Conservation (phyloP, 2,113 vertebrate genomes). For the Cercocebus atys region DNA sequence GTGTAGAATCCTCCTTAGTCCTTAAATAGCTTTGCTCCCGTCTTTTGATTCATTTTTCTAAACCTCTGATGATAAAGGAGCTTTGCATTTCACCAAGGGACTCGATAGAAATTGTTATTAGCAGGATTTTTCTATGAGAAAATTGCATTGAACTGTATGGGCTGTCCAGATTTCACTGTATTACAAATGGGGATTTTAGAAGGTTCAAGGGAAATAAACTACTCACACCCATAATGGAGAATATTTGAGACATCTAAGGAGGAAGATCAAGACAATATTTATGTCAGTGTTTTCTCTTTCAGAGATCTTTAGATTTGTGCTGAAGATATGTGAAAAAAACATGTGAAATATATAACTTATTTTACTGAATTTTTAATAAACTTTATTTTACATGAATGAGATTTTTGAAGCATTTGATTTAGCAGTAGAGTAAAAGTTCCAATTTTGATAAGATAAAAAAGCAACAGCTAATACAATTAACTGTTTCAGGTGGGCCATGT, state of each 20-base stretch:
- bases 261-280: not conserved
- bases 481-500: not conserved
- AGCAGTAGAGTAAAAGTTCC: not conserved
- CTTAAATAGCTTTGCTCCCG: not conserved
- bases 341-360: not conserved
- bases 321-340: conserved; percentile 7
- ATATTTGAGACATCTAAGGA: conserved; percentile 14
- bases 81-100: conserved; percentile 42
- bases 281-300: not conserved
- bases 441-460: conserved; percentile 23
- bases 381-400: not conserved
- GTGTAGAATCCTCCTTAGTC: not conserved
- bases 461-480: not conserved
- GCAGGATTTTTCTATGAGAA: conserved; percentile 60
- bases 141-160: conserved; percentile 46
- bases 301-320: not conserved
- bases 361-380: not conserved
- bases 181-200: conserved; percentile 51
- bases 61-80: conserved; percentile 38
- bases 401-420: conserved; percentile 27
- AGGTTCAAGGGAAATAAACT: conserved; percentile 48
- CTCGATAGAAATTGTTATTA: conserved; percentile 56
- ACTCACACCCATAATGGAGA: not conserved
- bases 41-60: conserved; percentile 39
- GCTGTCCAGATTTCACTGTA: conserved; percentile 39